A percentile compares a stretch with the other conserved stretches of the same genome.
These are phyloP conservation scores for Caenorhabditis imperialis DNA, from an alignment of 2,888 invertebrate species.

Conservation along the genomic window DNA sequence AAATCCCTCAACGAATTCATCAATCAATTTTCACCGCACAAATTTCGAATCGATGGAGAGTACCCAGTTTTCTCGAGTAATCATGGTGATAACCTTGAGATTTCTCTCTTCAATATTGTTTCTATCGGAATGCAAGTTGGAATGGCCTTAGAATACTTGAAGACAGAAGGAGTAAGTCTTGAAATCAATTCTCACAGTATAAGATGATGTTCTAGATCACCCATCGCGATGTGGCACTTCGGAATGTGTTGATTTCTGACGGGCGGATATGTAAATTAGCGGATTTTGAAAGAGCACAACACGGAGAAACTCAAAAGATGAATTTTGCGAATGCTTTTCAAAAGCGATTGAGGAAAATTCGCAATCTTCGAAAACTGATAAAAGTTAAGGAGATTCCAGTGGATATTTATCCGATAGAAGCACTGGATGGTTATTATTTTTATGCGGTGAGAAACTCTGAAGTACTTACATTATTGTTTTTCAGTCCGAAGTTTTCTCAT, in stretches of 20 bases:
- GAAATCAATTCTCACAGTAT: background rate
- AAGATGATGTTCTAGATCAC: conserved; percentile 18
- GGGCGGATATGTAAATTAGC: conserved; percentile 16
- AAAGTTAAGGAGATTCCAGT: conserved; percentile 9
- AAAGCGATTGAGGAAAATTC: too few relatives aligned
- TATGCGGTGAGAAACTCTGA: conserved; percentile 16
- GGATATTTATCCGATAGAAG: conserved; percentile 21
- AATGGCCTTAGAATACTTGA: conserved; percentile 14
- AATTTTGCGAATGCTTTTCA: background rate
- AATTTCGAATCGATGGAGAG: background rate
- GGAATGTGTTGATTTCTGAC: conserved; percentile 26
- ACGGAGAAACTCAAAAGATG: conserved; percentile 19
- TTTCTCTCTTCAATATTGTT: conserved; percentile 9
- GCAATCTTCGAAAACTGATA: background rate
- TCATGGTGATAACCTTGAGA: background rate
- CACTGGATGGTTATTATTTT: conserved; percentile 12
- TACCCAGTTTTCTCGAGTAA: background rate
- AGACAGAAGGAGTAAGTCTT: conserved; percentile 6
- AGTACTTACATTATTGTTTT: background rate
- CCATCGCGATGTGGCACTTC: conserved; percentile 36
- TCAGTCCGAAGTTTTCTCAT: conserved; percentile 43
- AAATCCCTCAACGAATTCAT: conserved; percentile 16
- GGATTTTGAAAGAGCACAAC: conserved; percentile 34
- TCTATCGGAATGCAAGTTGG: conserved; percentile 28
- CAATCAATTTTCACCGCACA: conserved; percentile 4